A percentile compares a stretch with the other conserved stretches of the same genome.
Evolutionary conservation across 2,888 invertebrate genomes (phyloP).

Genomic region (Cephus sareptanus): DNA sequence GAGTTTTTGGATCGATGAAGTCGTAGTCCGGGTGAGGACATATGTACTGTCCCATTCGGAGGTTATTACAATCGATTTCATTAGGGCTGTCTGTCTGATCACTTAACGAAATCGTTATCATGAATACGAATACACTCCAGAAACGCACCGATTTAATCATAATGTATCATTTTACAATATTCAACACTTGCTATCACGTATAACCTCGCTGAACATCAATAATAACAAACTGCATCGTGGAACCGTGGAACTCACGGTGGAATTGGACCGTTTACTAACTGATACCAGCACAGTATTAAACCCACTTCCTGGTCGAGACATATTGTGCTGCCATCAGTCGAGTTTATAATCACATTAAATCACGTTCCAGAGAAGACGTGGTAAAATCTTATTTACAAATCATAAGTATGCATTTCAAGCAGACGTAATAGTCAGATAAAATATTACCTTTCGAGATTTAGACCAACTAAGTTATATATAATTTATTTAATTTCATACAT

Average conservation of each 20-base stretch:
- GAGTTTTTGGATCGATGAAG: slow-evolving; percentile 86
- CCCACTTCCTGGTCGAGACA: too few species aligned
- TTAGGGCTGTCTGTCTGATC: slow-evolving; percentile 45
- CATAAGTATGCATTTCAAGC: not conserved
- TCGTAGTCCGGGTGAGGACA: slow-evolving; percentile 84
- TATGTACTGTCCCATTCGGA: slow-evolving; percentile 83
- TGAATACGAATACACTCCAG: slow-evolving; percentile 36
- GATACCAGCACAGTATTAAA: too few species aligned
- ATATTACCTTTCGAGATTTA: not conserved
- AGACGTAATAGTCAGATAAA: not conserved
- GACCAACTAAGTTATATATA: not conserved
- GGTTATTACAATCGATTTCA: slow-evolving; percentile 75
- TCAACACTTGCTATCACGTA: slow-evolving; percentile 9
- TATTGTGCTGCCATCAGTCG: not conserved
- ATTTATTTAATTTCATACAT: not conserved
- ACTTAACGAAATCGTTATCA: slow-evolving; percentile 36
- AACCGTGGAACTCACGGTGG: not conserved
- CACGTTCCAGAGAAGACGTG: not conserved
- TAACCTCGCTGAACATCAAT: not conserved
- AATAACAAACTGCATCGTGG: not conserved
- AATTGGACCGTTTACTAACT: not conserved
- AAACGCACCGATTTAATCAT: slow-evolving; percentile 37
- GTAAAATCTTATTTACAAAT: not conserved
- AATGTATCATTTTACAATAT: slow-evolving; percentile 41
- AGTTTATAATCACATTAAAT: not conserved